These are phyloP conservation scores for Todiramphus chloris DNA, from an alignment of 2,113 vertebrate genomes.

Conservation along the genomic window DNA sequence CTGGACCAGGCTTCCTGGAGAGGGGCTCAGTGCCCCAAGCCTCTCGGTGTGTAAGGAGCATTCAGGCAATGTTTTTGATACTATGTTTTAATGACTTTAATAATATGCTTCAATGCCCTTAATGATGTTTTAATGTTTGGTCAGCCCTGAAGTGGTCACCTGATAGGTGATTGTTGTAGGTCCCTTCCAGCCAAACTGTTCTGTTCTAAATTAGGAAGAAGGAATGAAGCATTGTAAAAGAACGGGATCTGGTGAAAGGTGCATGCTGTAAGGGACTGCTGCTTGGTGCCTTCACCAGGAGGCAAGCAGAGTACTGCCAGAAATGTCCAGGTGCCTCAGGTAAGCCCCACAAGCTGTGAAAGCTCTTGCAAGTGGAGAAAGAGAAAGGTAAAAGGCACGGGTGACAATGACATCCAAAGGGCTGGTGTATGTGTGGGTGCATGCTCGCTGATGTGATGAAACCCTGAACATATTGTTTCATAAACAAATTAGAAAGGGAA, in stretches of 20 bases:
- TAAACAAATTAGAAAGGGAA: background rate
- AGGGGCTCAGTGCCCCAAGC: rapidly evolving
- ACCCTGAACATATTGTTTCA: background rate
- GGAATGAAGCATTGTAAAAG: background rate
- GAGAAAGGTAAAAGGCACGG: background rate
- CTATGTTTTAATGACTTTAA: too few relatives aligned
- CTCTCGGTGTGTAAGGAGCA: rapidly evolving
- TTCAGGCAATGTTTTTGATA: background rate
- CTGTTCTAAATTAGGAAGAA: background rate
- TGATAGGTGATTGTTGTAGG: rapidly evolving
- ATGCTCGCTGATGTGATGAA: rapidly evolving
- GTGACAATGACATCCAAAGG: background rate
- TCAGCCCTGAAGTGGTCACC: background rate
- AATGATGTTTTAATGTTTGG: background rate
- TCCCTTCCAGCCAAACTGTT: background rate
- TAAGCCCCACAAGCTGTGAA: too few relatives aligned
- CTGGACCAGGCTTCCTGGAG: background rate
- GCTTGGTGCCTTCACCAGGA: background rate
- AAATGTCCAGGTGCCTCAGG: rapidly evolving
- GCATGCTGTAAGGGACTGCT: rapidly evolving
- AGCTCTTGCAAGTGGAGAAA: background rate
- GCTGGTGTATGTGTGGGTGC: rapidly evolving
- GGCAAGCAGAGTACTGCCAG: background rate
- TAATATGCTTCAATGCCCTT: background rate
- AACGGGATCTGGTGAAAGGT: rapidly evolving